Evolutionary conservation across 2,888 invertebrate species (phyloP), one percentile per base, ranked within the genome.

Genomic region (Xestia ashworthii): DNA sequence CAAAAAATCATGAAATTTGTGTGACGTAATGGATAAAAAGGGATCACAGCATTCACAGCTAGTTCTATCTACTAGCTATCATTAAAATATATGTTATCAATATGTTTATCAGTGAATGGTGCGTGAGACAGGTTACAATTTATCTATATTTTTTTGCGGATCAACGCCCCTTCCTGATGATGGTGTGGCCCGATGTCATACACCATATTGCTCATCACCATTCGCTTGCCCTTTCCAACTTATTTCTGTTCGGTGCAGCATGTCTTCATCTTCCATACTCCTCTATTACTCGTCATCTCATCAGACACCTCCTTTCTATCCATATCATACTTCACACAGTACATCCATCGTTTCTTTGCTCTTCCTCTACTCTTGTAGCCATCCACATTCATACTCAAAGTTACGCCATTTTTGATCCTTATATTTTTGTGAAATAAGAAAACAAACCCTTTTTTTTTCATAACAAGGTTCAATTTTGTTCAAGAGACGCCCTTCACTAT

Each of bases 111-210:
- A 65, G 55, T 46, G 0, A 38, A 55, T 38, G 11, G 55, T 9
- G 19, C 14, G 25, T 5, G 82, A 50, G 78, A 82, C 82, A 77
- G 82, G 82, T 80, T 69, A 5, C 3, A 16, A 16, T 46, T 65
- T 70, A 70, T 78, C 66, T 19, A 50, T 64, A 0, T 64, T 65
- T 44, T 69, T 76, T 58, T 58, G 68, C 68, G 55, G 68, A 65
- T 65, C 68, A 81, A 81, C 75, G 76, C 75, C 78, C 76, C 75
- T 48, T 58, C 32, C 14, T n/a, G n/a, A 50, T 74, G n/a, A 72
- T 46, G 74, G 22, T 12, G 32, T 65, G 22, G 50, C 55, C n/a
- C 3, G 38, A 74, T 65, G 55, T 32, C n/a, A 32, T 16, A 53
- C 22, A 4, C 46, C 16, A 1, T 65, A 70, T 69, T 78, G 67